phyloP scores from a whole-genome alignment of 2,113 vertebrate genomes.

The Apodemus sylvaticus region DNA sequence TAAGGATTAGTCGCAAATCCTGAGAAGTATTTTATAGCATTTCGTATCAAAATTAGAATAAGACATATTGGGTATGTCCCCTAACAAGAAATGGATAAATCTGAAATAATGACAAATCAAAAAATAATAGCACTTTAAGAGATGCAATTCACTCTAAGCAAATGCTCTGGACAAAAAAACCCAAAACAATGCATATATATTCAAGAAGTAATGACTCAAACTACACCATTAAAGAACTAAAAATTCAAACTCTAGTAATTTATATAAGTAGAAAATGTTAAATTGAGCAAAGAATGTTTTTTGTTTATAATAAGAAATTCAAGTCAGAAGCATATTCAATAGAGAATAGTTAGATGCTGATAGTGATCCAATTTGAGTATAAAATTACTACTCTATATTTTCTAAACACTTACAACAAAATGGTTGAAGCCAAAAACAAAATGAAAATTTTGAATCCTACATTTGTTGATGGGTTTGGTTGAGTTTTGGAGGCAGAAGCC shows the following conservation, averaged over 20 bases:
- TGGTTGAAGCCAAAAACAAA: background rate
- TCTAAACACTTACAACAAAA: slow-evolving; percentile 4
- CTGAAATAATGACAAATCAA: slow-evolving; percentile 19
- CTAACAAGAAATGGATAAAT: slow-evolving; percentile 51
- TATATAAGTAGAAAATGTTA: slow-evolving; percentile 32
- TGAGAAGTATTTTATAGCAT: background rate
- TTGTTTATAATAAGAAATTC: slow-evolving; percentile 10
- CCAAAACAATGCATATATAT: background rate
- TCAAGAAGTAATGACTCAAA: slow-evolving; percentile 30
- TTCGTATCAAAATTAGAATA: slow-evolving; percentile 28
- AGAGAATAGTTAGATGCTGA: slow-evolving; percentile 27
- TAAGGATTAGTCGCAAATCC: background rate
- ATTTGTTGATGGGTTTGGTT: background rate
- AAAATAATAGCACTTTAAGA: slow-evolving; percentile 52
- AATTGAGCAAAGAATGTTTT: slow-evolving; percentile 40
- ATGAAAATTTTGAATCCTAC: background rate
- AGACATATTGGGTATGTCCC: background rate
- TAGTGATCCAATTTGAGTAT: background rate
- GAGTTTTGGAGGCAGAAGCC: background rate
- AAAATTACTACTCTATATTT: slow-evolving; percentile 38
- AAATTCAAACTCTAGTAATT: slow-evolving; percentile 30
- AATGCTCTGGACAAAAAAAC: background rate
- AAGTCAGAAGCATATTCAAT: slow-evolving; percentile 53
- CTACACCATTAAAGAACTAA: background rate
- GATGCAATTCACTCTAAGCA: slow-evolving; percentile 54